Conservation (phyloP, 2,113 vertebrate species). For the Penelope pileata region DNA sequence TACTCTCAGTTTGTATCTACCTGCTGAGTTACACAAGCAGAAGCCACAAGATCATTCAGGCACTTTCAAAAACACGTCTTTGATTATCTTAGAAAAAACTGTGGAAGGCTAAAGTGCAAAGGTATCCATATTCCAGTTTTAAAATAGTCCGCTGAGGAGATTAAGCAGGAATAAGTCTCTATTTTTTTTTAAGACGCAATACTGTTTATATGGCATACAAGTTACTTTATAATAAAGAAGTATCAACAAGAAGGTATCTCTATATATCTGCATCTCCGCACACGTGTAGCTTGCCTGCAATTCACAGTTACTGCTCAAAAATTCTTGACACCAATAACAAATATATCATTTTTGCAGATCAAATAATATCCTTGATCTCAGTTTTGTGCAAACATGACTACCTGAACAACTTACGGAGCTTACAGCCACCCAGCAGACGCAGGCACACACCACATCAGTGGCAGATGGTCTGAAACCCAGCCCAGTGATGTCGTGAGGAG, state of each 20-base stretch:
- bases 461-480: not conserved
- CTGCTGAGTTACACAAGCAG: accelerated
- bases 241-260: not conserved
- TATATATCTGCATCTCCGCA: not conserved
- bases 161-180: not conserved
- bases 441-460: not conserved
- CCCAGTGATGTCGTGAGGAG: not conserved
- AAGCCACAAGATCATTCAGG: not conserved
- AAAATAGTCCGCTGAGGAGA: not conserved
- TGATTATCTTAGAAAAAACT: not conserved
- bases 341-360: not conserved
- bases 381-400: not conserved
- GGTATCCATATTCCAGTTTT: not conserved
- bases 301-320: not conserved
- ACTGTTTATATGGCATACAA: not conserved
- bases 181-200: not conserved
- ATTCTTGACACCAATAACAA: not conserved
- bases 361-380: not conserved
- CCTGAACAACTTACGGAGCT: not conserved
- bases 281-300: not conserved
- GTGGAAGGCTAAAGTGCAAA: not conserved
- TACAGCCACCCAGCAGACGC: not conserved
- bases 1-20: not conserved
- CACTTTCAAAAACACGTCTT: not conserved
- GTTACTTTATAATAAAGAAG: not conserved